Evolutionary conservation across 53 echinoderm and acorn worm genomes (phyloP).

Genomic region (Holothuria scabra): DNA sequence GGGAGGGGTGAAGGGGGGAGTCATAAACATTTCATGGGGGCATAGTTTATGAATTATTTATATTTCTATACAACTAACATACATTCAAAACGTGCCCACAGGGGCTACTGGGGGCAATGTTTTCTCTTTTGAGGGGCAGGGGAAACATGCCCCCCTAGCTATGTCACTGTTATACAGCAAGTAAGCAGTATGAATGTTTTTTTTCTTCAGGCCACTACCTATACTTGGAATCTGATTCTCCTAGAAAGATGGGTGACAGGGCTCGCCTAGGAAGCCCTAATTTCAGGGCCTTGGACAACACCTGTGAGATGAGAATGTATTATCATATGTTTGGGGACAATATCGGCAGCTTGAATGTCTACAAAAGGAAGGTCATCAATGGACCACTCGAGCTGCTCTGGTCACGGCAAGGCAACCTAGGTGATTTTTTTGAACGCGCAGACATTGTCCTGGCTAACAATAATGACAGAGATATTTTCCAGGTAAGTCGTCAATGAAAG

Average conservation of each 20-base stretch:
- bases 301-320: slow-evolving; percentile 77
- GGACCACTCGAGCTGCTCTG: slow-evolving; percentile 63
- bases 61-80: too few relatives aligned
- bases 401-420: slow-evolving; percentile 50
- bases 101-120: too few relatives aligned
- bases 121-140: too few relatives aligned
- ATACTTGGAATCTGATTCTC: slow-evolving; percentile 74
- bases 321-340: slow-evolving; percentile 86
- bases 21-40: too few relatives aligned
- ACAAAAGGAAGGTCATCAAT: slow-evolving; percentile 73
- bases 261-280: slow-evolving; percentile 74
- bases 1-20: too few relatives aligned
- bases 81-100: too few relatives aligned
- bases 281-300: slow-evolving; percentile 39
- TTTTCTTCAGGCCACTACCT: slow-evolving; percentile 68
- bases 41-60: too few relatives aligned
- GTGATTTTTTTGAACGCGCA: slow-evolving; percentile 64
- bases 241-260: slow-evolving; percentile 63
- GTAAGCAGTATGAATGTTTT: not conserved
- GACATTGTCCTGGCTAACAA: slow-evolving; percentile 48
- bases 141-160: too few relatives aligned
- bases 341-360: slow-evolving; percentile 76
- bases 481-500: not conserved
- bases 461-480: not conserved
- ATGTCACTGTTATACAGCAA: too few relatives aligned